Conservation (phyloP, 2,888 invertebrate species). For the Morpho deidamia region DNA sequence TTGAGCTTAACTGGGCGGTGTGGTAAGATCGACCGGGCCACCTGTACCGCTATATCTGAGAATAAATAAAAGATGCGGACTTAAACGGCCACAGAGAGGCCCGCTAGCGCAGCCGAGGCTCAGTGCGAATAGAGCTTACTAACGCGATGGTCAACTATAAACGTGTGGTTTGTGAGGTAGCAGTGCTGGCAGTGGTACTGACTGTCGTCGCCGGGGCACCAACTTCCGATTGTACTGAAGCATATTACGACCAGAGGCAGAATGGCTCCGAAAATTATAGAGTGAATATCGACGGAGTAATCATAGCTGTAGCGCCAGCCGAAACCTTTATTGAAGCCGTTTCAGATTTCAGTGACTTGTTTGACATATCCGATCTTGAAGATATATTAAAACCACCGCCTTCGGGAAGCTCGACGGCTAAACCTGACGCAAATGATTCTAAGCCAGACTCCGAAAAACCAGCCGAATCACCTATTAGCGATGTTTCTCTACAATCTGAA, state of each 20-base stretch:
- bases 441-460: constrained; percentile 22
- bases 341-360: constrained; percentile 58
- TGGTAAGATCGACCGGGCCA: constrained; percentile 42
- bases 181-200: constrained; percentile 36
- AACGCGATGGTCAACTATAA: constrained; percentile 73
- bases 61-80: constrained; percentile 76
- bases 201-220: constrained; percentile 39
- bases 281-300: constrained; percentile 83
- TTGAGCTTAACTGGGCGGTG: constrained; percentile 55
- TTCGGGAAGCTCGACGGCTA: constrained; percentile 13
- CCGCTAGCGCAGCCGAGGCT: constrained; percentile 43
- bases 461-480: constrained; percentile 41
- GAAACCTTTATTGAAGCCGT: constrained; percentile 79
- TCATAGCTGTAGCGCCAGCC: constrained; percentile 81
- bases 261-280: constrained; percentile 87
- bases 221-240: constrained; percentile 36
- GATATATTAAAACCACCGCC: constrained; percentile 15
- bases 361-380: constrained; percentile 35
- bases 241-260: constrained; percentile 83
- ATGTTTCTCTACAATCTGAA: constrained; percentile 42
- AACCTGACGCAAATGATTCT: constrained; percentile 22
- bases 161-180: constrained; percentile 59
- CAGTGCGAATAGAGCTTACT: constrained; percentile 53
- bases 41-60: constrained; percentile 72
- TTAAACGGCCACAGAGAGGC: constrained; percentile 65